Base-by-base conservation (phyloP, 2,797 vertebrate species). In the Chelon auratus region DNA sequence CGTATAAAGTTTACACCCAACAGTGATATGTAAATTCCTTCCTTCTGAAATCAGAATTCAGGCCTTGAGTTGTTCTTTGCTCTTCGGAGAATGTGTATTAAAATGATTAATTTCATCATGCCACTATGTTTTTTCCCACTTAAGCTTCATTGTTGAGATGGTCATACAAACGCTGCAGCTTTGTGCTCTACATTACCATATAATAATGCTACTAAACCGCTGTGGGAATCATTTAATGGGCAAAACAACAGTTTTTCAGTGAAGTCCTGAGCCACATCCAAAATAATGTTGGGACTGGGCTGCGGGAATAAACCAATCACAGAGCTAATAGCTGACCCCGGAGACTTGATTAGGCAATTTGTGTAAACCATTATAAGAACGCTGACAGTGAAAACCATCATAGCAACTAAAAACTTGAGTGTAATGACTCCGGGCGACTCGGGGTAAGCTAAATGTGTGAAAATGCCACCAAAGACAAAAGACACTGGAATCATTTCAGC, bases 381-480 rank as follows among this genome's bases (percentile, higher is more conserved):
- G 12, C 30, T 51, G 80, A 54, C 74, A 66, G 64, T 56, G 56
- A 80, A 74, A 75, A 47, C 55, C 63, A 62, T 72, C 67, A 58
- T 2, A 18, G 52, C 14, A 6, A 39, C 76, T 52, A 62, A 26
- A 26, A 76, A 76, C 56, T 58, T 65, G 54, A 43, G 68, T 50
- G 53, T 69, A 70, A 82, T 70, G 62, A 62, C 47, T 64, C 24
- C 1, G 5, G 1, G 40, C 37, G 56, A 65, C 72, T 75, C 33
- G 18, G 2, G 17, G 84, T 75, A 80, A 88, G 76, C 58, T 53
- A 58, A 76, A 69, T 68, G 67, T 86, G 83, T 65, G 77, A 87
- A 86, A 88, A 86, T 33, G 69, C 50, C 77, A 42, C 18, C 76
- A 81, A 84, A 72, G 62, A 75, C 64, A 77, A 69, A 85, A 77